These are phyloP conservation scores for Eupithecia centaureata DNA, from an alignment of 2,888 invertebrate genomes.

Conservation along the genomic window DNA sequence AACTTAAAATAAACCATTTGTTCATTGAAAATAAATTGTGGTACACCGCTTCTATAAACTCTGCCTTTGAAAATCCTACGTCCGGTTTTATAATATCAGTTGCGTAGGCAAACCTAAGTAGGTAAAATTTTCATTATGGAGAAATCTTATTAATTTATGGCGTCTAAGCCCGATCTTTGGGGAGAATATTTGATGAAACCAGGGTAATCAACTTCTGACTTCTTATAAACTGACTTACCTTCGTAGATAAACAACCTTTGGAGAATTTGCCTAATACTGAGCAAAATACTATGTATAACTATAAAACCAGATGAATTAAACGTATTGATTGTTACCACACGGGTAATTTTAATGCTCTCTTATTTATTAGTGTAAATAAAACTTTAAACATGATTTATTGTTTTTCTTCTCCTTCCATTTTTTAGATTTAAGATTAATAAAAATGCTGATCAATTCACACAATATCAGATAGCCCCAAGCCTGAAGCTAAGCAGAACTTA, in stretches of 20 bases:
- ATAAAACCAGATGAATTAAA: not conserved
- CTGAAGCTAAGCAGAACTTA: no score
- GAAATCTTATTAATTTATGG: slow-evolving; percentile 35
- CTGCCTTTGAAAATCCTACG: not conserved
- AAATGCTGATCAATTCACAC: no score
- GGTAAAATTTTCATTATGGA: slow-evolving; percentile 30
- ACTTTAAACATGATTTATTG: not conserved
- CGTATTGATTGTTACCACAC: not conserved
- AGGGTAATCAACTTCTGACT: slow-evolving; percentile 35
- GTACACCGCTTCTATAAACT: not conserved
- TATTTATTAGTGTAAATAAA: slow-evolving; percentile 8
- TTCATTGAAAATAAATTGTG: not conserved
- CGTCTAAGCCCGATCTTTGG: slow-evolving; percentile 28
- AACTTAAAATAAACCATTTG: not conserved
- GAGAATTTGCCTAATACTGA: not conserved
- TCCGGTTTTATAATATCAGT: slow-evolving; percentile 1
- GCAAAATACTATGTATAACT: not conserved
- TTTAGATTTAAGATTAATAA: no score
- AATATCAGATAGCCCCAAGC: no score
- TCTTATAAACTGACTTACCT: slow-evolving; percentile 10
- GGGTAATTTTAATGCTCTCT: not conserved
- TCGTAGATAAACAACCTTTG: not conserved
- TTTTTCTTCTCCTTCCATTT: not conserved
- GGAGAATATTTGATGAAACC: slow-evolving; percentile 32
- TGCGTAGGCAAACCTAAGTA: slow-evolving; percentile 5